Conservation (phyloP, 2,888 invertebrate species). For the Agonum fuliginosum region DNA sequence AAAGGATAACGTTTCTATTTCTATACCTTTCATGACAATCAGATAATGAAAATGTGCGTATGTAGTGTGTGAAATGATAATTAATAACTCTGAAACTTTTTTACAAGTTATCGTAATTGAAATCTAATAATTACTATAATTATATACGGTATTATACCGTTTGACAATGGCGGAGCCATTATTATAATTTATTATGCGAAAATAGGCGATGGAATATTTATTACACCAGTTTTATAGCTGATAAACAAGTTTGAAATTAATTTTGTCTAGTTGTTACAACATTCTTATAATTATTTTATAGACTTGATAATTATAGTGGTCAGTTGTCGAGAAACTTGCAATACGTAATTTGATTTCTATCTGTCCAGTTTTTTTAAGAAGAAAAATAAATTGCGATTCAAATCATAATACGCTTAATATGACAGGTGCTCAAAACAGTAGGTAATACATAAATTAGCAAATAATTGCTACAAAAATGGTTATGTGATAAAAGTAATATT, state of each 20-base stretch:
- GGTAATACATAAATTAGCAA: too few relatives aligned
- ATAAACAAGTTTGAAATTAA: not conserved
- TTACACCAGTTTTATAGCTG: not conserved
- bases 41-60: constrained; percentile 7
- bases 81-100: constrained; percentile 46
- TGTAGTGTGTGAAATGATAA: constrained; percentile 34
- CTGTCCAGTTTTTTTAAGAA: too few relatives aligned
- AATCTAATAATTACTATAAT: constrained; percentile 48
- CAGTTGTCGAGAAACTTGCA: not conserved
- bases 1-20: too few relatives aligned
- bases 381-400: too few relatives aligned
- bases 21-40: too few relatives aligned
- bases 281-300: not conserved
- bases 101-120: constrained; percentile 46
- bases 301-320: constrained; percentile 9
- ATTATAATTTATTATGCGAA: constrained; percentile 4
- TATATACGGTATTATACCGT: constrained; percentile 33
- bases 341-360: too few relatives aligned
- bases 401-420: too few relatives aligned
- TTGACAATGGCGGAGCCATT: constrained; percentile 42
- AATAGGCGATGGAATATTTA: not conserved
- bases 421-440: too few relatives aligned
- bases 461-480: too few relatives aligned
- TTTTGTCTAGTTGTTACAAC: not conserved
- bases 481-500: too few relatives aligned